These are phyloP conservation scores for Empidonax alnorum DNA, from an alignment of 2,113 vertebrate genomes.

Conservation along the genomic window DNA sequence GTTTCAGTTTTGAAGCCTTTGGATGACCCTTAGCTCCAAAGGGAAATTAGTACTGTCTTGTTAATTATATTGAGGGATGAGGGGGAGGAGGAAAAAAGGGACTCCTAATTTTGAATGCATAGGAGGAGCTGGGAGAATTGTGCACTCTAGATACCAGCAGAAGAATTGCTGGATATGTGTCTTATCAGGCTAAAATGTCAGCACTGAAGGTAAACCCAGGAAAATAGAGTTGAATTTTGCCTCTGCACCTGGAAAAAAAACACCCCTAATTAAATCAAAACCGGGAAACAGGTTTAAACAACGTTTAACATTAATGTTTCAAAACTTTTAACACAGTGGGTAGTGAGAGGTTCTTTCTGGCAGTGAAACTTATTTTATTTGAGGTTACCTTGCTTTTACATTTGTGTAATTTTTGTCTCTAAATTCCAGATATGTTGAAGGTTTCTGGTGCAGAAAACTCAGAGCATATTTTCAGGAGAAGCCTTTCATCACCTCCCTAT, in stretches of 20 bases:
- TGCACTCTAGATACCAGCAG: background rate
- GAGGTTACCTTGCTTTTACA: background rate
- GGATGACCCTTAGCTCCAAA: background rate
- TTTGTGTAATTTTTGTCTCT: background rate
- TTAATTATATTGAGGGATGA: background rate
- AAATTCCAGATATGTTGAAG: constrained; percentile 64
- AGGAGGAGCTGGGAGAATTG: background rate
- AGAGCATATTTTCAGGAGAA: constrained; percentile 69
- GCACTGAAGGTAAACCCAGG: background rate
- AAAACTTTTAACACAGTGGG: background rate
- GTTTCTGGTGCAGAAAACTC: constrained; percentile 47
- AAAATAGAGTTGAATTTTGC: background rate
- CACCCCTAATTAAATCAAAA: background rate
- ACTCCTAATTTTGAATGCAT: background rate
- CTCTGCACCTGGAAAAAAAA: background rate
- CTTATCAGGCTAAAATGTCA: background rate
- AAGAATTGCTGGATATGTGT: background rate
- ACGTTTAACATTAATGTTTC: rapidly evolving
- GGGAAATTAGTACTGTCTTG: background rate
- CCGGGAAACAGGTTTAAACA: background rate
- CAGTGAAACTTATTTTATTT: background rate
- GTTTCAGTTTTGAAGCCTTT: background rate
- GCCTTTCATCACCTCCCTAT: constrained; percentile 68
- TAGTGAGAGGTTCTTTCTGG: background rate
- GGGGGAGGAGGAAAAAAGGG: background rate